phyloP scores from a whole-genome alignment of 2,113 vertebrate genomes.

The Pipra filicauda region DNA sequence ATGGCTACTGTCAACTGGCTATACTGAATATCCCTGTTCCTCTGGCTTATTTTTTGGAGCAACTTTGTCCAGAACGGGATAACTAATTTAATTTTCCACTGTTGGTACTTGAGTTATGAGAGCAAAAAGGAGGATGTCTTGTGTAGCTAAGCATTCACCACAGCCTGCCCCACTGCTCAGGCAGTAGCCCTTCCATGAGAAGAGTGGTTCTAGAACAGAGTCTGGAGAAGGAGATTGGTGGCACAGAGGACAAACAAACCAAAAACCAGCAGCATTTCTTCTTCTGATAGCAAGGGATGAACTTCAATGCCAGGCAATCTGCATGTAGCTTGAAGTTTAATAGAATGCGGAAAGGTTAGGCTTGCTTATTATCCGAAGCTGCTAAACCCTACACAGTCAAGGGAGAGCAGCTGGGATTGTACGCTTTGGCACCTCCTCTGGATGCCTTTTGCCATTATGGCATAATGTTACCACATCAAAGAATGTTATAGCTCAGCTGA shows the following conservation, averaged over 20 bases:
- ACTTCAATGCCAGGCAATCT: background rate
- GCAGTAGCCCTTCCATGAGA: background rate
- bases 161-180: background rate
- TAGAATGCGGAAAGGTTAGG: background rate
- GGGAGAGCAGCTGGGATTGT: background rate
- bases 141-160: background rate
- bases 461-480: background rate
- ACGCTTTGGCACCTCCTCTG: background rate
- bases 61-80: background rate
- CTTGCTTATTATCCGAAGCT: background rate
- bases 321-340: background rate
- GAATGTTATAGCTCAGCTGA: background rate
- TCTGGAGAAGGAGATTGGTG: background rate
- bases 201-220: background rate
- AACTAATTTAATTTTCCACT: background rate
- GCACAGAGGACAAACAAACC: background rate
- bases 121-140: background rate
- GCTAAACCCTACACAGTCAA: background rate
- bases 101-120: background rate
- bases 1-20: background rate
- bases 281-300: background rate
- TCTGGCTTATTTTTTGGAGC: background rate
- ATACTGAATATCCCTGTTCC: background rate
- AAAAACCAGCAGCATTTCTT: background rate
- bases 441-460: background rate